A percentile compares a stretch with the other conserved stretches of the same genome.
Conservation (phyloP, 2,888 invertebrate species). For the Drosophila heteroneura region DNA sequence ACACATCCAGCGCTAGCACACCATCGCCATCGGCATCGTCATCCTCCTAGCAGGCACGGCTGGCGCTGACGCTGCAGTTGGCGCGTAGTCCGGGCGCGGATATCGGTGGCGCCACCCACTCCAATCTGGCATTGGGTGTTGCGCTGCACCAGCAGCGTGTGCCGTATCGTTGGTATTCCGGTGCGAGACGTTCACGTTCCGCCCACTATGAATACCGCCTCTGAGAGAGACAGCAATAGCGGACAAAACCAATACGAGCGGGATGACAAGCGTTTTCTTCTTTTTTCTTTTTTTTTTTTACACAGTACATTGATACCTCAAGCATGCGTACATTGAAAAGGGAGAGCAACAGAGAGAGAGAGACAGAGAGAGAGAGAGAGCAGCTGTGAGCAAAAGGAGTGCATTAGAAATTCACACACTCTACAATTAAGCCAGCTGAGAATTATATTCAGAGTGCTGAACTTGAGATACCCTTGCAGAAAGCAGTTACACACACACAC, state of each 20-base stretch:
- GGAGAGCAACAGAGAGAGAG: constrained; percentile 3
- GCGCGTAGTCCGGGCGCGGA: constrained; percentile 82
- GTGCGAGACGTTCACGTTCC: constrained; percentile 84
- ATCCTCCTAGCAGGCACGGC: constrained; percentile 84
- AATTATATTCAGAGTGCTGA: constrained; percentile 4
- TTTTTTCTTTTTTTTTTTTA: constrained; percentile 3
- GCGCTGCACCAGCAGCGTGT: constrained; percentile 72
- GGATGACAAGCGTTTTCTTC: neutral
- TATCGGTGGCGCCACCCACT: constrained; percentile 49
- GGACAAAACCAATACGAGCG: constrained; percentile 4
- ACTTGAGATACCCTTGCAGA: constrained; percentile 8
- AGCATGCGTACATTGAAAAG: constrained; percentile 39
- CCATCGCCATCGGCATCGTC: constrained; percentile 78
- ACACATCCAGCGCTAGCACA: constrained; percentile 65
- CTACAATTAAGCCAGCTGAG: neutral
- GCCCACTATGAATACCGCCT: constrained; percentile 85
- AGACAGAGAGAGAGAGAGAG: neutral
- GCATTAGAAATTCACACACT: neutral
- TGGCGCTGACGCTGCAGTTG: constrained; percentile 78
- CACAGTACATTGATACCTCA: constrained; percentile 53
- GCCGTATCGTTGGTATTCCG: constrained; percentile 84
- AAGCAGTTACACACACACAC: neutral
- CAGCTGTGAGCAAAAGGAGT: neutral
- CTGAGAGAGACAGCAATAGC: constrained; percentile 58
- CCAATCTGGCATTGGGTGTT: constrained; percentile 41